A percentile compares a stretch with the other conserved stretches of the same genome.
These are phyloP conservation scores for Marmota monax DNA, from an alignment of 2,113 vertebrate genomes.

Conservation along the genomic window DNA sequence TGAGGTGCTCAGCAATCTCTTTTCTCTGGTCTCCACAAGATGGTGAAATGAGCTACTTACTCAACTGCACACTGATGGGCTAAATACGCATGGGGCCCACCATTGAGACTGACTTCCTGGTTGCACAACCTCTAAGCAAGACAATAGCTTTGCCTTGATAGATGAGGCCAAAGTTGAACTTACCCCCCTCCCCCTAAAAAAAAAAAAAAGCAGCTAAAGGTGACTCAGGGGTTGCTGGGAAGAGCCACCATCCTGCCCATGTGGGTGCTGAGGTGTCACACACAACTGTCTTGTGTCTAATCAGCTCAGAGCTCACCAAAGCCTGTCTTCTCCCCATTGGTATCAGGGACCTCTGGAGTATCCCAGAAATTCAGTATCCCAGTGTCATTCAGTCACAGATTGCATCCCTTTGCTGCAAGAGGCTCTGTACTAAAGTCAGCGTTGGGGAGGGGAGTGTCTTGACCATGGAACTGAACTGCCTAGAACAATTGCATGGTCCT, in stretches of 20 bases:
- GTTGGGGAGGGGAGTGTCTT: too few relatives aligned
- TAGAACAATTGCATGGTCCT: neutral
- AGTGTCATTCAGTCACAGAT: too few relatives aligned
- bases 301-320: neutral
- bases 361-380: neutral
- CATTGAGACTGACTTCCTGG: neutral
- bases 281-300: neutral
- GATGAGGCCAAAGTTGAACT: neutral
- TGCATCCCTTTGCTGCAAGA: neutral
- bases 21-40: neutral
- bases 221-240: neutral
- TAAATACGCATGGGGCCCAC: neutral
- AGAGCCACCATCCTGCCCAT: neutral
- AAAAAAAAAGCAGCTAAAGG: neutral
- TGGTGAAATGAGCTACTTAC: slow-evolving; percentile 2
- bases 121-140: neutral
- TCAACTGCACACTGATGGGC: fast-evolving
- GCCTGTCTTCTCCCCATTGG: neutral
- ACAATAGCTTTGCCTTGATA: too few relatives aligned
- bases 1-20: neutral
- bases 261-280: neutral
- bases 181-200: neutral
- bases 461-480: too few relatives aligned
- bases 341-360: neutral
- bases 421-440: neutral